Conservation (phyloP, 2,113 vertebrate species). For the Serilophus lunatus region DNA sequence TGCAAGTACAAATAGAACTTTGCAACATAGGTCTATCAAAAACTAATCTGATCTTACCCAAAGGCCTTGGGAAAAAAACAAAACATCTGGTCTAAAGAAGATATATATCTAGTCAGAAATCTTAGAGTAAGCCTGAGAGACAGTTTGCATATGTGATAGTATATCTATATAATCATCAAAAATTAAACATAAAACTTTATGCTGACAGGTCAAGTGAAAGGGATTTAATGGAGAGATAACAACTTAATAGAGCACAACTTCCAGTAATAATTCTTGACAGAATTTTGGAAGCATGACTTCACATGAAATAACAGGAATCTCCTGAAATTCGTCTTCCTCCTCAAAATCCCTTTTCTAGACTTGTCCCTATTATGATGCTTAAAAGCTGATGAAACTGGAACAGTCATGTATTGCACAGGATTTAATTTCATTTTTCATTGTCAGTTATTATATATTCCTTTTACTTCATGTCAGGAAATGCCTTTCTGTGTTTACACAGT, state of each 20-base stretch:
- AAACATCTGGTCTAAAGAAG: neutral
- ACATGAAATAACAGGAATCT: neutral
- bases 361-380: neutral
- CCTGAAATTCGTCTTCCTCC: neutral
- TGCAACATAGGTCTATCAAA: neutral
- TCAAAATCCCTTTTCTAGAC: neutral
- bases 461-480: neutral
- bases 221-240: neutral
- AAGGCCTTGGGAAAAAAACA: neutral
- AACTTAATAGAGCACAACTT: neutral
- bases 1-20: neutral
- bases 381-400: neutral
- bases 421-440: neutral
- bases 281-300: neutral
- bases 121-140: neutral
- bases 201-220: neutral
- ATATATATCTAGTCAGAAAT: neutral
- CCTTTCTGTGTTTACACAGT: neutral
- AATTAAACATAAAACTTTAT: neutral
- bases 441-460: neutral
- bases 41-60: neutral
- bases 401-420: neutral
- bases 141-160: neutral
- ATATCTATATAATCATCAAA: neutral
- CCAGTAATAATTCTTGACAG: neutral